These are phyloP conservation scores for Stenoptilia bipunctidactyla DNA, from an alignment of 2,888 invertebrate species.

Conservation along the genomic window DNA sequence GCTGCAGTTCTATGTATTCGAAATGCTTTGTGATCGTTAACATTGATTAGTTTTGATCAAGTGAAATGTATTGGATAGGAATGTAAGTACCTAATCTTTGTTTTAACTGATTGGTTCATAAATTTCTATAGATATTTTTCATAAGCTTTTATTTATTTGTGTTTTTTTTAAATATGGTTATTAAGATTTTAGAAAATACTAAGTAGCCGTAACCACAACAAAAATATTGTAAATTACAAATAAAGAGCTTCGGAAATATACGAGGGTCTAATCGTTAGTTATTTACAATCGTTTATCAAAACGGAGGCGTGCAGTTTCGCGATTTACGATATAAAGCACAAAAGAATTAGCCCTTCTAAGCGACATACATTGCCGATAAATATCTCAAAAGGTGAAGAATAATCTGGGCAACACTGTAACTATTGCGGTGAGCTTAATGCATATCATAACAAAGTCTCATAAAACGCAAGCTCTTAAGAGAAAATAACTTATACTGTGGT, in stretches of 20 bases:
- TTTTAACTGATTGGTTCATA: no score
- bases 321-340: slow-evolving; percentile 56
- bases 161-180: no score
- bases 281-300: slow-evolving; percentile 64
- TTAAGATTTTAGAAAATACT: no score
- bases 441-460: slow-evolving; percentile 37
- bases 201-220: no score
- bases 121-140: no score
- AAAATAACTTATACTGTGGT: slow-evolving; percentile 58
- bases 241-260: no score
- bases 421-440: slow-evolving; percentile 23
- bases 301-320: slow-evolving; percentile 36
- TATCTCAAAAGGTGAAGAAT: slow-evolving; percentile 38
- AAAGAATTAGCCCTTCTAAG: slow-evolving; percentile 57
- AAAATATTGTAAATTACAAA: no score
- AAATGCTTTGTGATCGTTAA: not conserved
- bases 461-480: slow-evolving; percentile 40
- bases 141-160: no score
- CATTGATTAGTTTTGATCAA: no score
- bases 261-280: slow-evolving; percentile 48
- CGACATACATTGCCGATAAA: slow-evolving; percentile 65
- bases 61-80: no score
- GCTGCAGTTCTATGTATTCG: not conserved
- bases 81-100: no score
- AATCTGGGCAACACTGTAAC: slow-evolving; percentile 11